Base-by-base conservation (phyloP, 1,140 invertebrate species). In the Belonocnema kinseyi region DNA sequence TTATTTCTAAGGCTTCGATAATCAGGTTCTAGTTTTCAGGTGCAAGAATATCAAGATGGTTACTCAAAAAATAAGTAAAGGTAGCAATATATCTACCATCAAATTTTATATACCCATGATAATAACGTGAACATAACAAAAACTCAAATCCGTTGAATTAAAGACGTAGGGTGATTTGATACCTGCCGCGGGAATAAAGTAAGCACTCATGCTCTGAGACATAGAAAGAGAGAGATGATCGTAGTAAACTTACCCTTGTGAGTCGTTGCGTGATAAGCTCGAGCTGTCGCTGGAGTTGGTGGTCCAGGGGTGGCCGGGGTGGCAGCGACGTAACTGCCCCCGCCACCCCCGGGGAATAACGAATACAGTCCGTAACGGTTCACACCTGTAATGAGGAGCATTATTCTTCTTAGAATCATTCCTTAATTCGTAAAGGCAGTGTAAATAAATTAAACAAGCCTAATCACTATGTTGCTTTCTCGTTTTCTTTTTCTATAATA, bases 311-410 rank as follows among this genome's bases (percentile, higher is more conserved):
- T 92, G 88, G 85, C 88, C 85, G 88, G 91, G 87, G 83, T 91
- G 74, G 92, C 90, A 50, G 91, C 91, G 77, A 90, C 88, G 58
- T 90, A 88, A 81, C 89, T 87, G 73, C 90, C 88, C 80, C 87
- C 90, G 78, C 86, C 88, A 87, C 89, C 88, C 80, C 92, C 92
- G 70, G 93, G 92, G 88, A 93, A 93, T 83, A 93, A 90, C 77
- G 93, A 93, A 81, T 93, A 93, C 77, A 93, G 90, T 73, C 92
- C 93, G 84, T 92, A 93, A 85, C 92, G 92, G 80, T 89, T 91
- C 77, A 92, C 90, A 85, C 92, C 92, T 93, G 88, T 76, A 92
- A 92, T 80, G 72, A 81, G 61, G 13, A 46, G 40, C 13, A 26
- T 26, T 14, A 66, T 66, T 66, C 26, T 33, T 66, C 26, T 13